Evolutionary conservation across 2,888 invertebrate genomes (phyloP).

Genomic region (Molorchus minor): DNA sequence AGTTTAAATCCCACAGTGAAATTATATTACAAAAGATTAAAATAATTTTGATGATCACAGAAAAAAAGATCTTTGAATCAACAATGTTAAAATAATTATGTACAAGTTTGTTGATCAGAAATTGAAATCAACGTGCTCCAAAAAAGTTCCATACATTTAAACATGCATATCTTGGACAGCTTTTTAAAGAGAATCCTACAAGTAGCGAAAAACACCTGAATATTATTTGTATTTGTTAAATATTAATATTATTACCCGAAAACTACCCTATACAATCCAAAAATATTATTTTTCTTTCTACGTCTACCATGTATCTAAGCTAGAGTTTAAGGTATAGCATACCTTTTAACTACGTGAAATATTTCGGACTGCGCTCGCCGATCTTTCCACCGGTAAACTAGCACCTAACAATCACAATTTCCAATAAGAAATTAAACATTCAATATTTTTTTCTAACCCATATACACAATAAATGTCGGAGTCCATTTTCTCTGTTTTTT

Average conservation of each 20-base stretch:
- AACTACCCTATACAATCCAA: constrained; percentile 62
- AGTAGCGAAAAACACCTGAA: constrained; percentile 53
- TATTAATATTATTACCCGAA: constrained; percentile 50
- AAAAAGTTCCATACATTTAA: constrained; percentile 39
- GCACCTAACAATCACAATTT: not conserved
- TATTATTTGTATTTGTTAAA: constrained; percentile 45
- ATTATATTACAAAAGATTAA: constrained; percentile 44
- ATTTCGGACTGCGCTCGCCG: constrained; percentile 31
- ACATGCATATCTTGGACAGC: constrained; percentile 45
- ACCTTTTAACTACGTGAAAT: constrained; percentile 49
- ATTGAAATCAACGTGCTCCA: constrained; percentile 33
- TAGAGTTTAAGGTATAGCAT: constrained; percentile 57
- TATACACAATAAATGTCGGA: no score
- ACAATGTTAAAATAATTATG: constrained; percentile 46
- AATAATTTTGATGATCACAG: constrained; percentile 48
- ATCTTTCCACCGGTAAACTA: constrained; percentile 30
- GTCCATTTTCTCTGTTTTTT: no score
- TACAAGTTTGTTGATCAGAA: constrained; percentile 44
- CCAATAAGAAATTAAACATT: no score
- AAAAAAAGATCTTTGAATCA: constrained; percentile 47
- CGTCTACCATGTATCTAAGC: constrained; percentile 56
- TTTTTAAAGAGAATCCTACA: constrained; percentile 43
- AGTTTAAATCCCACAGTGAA: constrained; percentile 19
- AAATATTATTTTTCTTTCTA: constrained; percentile 62
- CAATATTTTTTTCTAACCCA: no score